Evolutionary conservation across 2,888 invertebrate genomes (phyloP), one percentile per base, ranked within the genome.

Genomic region (Callimorpha dominula): DNA sequence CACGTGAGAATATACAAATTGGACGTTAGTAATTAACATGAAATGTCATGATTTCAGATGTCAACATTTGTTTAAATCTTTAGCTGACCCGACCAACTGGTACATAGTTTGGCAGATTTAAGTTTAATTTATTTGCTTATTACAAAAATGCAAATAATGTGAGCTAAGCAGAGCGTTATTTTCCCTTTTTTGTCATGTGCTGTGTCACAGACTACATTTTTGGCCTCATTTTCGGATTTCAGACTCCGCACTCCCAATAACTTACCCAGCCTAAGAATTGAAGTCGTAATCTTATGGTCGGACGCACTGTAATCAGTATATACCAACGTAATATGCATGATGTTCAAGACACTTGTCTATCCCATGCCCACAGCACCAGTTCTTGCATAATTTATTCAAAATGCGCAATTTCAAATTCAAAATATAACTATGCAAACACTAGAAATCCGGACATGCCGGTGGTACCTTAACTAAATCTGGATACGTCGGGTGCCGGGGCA

Each of bases 391-490:
- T 52, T 20, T 42, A 20, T 62, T 40, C 14, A 50, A 42, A 11
- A 46, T 14, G n/a, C 43, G 3, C 31, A 20, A 60, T 40, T 60
- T 63, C 40, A 68, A 68, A 70, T 68, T 42, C 68, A 71, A 71
- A 75, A 72, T 77, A 76, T 68, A 70, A 64, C 66, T 6, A n/a
- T 63, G 68, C 57, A 73, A 65, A 65, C 62, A 54, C 68, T 67
- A 52, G 65, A 60, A 66, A 74, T 71, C 62, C 65, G 67, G 50
- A 17, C 57, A 31, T 40, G 67, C 49, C 66, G 74, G 68, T 72
- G 65, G 71, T 72, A 77, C 77, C 79, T 73, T 87, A 88, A 84
- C 83, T 79, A 76, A 87, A 87, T 87, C 85, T 84, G 80, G 65
- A 81, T 72, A 70, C 76, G 73, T 70, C 75, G 77, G 76, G 79